These are phyloP conservation scores for Chrysolina americana DNA, from an alignment of 2,888 invertebrate genomes.

Conservation along the genomic window DNA sequence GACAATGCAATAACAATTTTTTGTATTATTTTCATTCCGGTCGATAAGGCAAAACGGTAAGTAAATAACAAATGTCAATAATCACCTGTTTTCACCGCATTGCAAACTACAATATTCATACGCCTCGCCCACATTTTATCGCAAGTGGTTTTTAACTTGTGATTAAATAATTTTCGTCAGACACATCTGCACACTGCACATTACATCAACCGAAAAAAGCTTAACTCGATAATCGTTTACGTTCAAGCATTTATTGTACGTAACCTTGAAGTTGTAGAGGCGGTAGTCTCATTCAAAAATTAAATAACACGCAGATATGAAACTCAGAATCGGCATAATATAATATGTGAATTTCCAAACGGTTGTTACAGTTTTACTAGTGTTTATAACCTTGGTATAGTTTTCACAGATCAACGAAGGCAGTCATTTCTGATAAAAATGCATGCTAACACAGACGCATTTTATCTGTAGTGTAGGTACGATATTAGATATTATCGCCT, in stretches of 20 bases:
- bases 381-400: too few relatives aligned
- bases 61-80: background rate
- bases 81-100: slow-evolving; percentile 48
- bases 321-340: too few relatives aligned
- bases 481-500: too few relatives aligned
- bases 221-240: slow-evolving; percentile 11
- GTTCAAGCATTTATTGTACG: background rate
- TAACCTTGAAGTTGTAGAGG: slow-evolving; percentile 7
- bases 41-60: background rate
- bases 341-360: too few relatives aligned
- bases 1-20: too few relatives aligned
- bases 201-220: slow-evolving; percentile 8
- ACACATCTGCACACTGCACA: background rate
- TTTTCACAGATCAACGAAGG: too few relatives aligned
- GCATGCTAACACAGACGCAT: too few relatives aligned
- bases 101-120: slow-evolving; percentile 34
- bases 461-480: too few relatives aligned
- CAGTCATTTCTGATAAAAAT: too few relatives aligned
- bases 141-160: background rate
- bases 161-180: background rate
- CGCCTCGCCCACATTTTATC: slow-evolving; percentile 42
- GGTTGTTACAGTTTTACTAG: too few relatives aligned
- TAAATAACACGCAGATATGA: background rate
- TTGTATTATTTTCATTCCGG: too few relatives aligned
- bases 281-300: background rate